phyloP scores from a whole-genome alignment of 2,113 vertebrate genomes.

The Cyprinus carpio region DNA sequence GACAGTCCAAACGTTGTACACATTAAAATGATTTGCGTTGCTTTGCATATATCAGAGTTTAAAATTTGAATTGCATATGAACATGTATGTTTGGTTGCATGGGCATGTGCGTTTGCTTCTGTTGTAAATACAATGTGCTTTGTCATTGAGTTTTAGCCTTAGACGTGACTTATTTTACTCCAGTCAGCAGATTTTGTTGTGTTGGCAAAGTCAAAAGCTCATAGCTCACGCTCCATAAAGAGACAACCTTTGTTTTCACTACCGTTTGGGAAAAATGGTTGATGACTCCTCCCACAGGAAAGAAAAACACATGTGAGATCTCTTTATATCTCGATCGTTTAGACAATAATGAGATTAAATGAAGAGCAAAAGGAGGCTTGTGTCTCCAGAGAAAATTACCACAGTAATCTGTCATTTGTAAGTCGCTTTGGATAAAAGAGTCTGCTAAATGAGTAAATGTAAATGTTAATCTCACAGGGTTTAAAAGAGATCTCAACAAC shows the following conservation, averaged over 20 bases:
- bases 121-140: constrained; percentile 23
- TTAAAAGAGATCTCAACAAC: not conserved
- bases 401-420: not conserved
- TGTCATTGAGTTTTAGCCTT: constrained; percentile 29
- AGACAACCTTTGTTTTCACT: constrained; percentile 58
- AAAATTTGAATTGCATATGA: not conserved
- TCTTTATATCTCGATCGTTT: not conserved
- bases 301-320: constrained; percentile 14
- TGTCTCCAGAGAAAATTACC: not conserved
- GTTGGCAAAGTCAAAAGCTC: constrained; percentile 45
- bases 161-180: constrained; percentile 19
- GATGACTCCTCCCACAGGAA: constrained; percentile 17
- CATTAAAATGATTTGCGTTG: not conserved
- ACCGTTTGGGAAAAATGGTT: constrained; percentile 36
- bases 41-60: not conserved
- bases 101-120: not conserved
- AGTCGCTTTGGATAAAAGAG: not conserved
- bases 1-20: not conserved
- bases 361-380: not conserved
- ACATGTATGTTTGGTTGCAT: not conserved
- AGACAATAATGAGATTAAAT: not conserved
- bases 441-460: not conserved
- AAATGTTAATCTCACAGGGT: not conserved
- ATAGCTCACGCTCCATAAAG: constrained; percentile 34
- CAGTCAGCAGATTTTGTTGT: constrained; percentile 45